These are phyloP conservation scores for Amphibalanus amphitrite DNA, from an alignment of 1,140 invertebrate species.

Conservation along the genomic window DNA sequence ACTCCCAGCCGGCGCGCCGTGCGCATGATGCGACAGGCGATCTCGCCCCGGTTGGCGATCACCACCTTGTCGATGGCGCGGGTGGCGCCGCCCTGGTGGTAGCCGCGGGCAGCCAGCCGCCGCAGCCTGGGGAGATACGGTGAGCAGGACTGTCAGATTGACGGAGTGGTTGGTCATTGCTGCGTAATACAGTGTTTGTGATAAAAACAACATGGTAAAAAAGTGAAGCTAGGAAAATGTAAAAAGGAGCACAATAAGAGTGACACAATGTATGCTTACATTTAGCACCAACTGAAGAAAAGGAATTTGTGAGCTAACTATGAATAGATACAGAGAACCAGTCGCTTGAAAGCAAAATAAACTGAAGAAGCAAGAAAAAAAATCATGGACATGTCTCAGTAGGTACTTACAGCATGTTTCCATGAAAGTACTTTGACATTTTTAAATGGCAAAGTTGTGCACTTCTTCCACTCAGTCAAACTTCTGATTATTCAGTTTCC, in stretches of 20 bases:
- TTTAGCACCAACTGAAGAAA: background rate
- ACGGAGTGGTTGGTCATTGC: background rate
- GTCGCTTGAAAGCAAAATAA: background rate
- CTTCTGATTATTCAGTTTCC: too few relatives aligned
- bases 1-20: slow-evolving; percentile 82
- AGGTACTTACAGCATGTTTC: background rate
- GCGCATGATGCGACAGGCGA: slow-evolving; percentile 77
- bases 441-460: too few relatives aligned
- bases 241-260: too few relatives aligned
- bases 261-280: background rate
- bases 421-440: background rate
- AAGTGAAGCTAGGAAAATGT: background rate
- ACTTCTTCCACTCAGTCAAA: too few relatives aligned
- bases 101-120: background rate
- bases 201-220: background rate
- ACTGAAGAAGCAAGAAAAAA: background rate
- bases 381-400: background rate
- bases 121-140: background rate
- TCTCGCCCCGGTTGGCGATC: slow-evolving; percentile 94
- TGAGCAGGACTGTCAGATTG: background rate
- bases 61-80: slow-evolving; percentile 52
- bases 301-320: background rate
- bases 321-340: background rate
- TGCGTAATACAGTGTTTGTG: background rate
- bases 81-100: slow-evolving; percentile 1